Base-by-base conservation (phyloP, 2,797 vertebrate genomes). In the Alcedo atthis region DNA sequence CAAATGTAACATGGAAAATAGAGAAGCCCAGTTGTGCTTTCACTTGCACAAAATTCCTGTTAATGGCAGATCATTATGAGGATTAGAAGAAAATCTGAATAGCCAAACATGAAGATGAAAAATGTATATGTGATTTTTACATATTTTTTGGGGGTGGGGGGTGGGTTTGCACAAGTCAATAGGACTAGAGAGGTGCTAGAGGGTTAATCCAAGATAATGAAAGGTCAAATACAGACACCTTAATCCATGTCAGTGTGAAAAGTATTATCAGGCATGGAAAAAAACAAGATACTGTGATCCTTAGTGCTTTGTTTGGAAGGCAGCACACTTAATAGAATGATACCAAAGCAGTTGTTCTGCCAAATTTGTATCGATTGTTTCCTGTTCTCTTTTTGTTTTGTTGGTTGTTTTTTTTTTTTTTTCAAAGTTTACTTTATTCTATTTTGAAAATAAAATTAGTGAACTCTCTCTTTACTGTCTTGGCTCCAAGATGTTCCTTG, bases 271-370 rank as follows among this genome's bases (percentile, higher is more conserved):
- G 30, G 28, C 86, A 51, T 8, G 45, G 62, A 63, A 88, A 92
- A 90, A 89, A 4, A 3, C 4, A 77, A 81, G 75, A 49, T 54
- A 68, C 46, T 77, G 46, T 80, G 71, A 78, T 79, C 57, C 83
- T 71, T 57, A 70, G 28, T 15, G 40, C 70, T 93, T 91, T 87
- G 63, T 89, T 87, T 93, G 70, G 57, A 81, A 84, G 75, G 71
- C 21, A 7, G 67, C 37, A 67, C 21, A 22, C 30, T 81, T 84
- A 79, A 84, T 28, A 87, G 73, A 96, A 64, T 30, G 33, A 89
- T 67, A 70, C 57, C 57, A 88, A 90, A 95, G 93, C 22, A 89
- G 80, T 88, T 84, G 70, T 89, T 94, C 87, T 90, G 85, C 57
- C 82, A 91, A 76, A 91, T 77, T 69, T 90, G 83, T 79, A 74